Conservation (phyloP, 2,888 invertebrate genomes). For the Gisinianus flammeolus region DNA sequence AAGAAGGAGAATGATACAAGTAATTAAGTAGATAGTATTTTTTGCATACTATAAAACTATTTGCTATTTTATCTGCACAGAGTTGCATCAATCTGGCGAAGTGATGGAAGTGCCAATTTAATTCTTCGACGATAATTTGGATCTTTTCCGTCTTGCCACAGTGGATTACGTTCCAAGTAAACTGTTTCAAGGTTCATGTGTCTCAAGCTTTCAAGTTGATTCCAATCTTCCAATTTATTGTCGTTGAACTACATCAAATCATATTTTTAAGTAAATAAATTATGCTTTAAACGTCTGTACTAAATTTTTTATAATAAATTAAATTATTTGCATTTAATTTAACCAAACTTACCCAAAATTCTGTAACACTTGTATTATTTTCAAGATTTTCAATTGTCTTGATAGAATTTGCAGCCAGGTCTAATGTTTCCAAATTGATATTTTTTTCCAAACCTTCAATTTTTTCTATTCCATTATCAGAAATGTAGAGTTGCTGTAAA, state of each 20-base stretch:
- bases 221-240: slow-evolving; percentile 86
- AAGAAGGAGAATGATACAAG: no score
- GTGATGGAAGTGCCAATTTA: slow-evolving; percentile 81
- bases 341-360: slow-evolving; percentile 82
- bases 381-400: slow-evolving; percentile 77
- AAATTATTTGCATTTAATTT: background rate
- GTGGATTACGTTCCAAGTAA: slow-evolving; percentile 92
- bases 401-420: slow-evolving; percentile 87
- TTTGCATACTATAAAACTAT: no score
- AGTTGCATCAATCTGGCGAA: slow-evolving; percentile 95
- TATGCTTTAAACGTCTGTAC: no score
- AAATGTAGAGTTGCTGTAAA: slow-evolving; percentile 87
- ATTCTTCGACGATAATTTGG: slow-evolving; percentile 89
- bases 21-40: no score
- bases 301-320: no score
- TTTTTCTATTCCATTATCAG: slow-evolving; percentile 84
- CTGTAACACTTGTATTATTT: slow-evolving; percentile 80
- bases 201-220: slow-evolving; percentile 75
- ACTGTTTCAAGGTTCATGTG: slow-evolving; percentile 71
- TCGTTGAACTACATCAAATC: slow-evolving; percentile 79
- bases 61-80: slow-evolving; percentile 76
- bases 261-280: no score
- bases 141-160: slow-evolving; percentile 71
- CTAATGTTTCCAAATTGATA: slow-evolving; percentile 78
- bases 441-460: slow-evolving; percentile 80